Evolutionary conservation across 2,113 vertebrate species (phyloP).

Genomic region (Micronycteris hirsuta): DNA sequence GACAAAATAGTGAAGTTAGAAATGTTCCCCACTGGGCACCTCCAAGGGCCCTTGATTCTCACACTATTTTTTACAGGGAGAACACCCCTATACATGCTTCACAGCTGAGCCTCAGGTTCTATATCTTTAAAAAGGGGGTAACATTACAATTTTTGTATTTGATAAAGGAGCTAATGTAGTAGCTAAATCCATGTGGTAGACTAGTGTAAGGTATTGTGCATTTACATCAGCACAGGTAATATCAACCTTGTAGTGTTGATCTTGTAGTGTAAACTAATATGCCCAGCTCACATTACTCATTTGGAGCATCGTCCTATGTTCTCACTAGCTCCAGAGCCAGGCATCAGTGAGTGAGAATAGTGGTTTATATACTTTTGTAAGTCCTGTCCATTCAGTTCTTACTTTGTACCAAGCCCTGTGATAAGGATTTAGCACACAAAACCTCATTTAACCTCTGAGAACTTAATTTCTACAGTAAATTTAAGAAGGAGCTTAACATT

Average conservation of each 20-base stretch:
- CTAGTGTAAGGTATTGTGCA: neutral
- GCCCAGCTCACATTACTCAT: neutral
- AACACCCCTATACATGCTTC: neutral
- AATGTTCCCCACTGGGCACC: neutral
- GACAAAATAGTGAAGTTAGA: neutral
- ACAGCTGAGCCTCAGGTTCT: neutral
- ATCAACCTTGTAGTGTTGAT: neutral
- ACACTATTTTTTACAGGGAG: neutral
- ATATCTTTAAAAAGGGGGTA: neutral
- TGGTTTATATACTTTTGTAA: neutral
- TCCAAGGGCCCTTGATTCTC: neutral
- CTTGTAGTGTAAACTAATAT: neutral
- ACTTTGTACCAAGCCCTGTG: neutral
- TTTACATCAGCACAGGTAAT: neutral
- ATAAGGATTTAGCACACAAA: neutral
- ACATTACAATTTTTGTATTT: neutral
- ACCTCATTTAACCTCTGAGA: neutral
- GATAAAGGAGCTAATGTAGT: neutral
- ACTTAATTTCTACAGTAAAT: slow-evolving; percentile 62
- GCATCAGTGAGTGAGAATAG: neutral
- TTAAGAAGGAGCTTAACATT: slow-evolving; percentile 66
- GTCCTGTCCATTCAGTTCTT: neutral
- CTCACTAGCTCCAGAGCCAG: neutral
- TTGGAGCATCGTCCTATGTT: neutral
- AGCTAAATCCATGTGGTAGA: neutral